phyloP scores from a whole-genome alignment of 2,797 vertebrate species.

The Enteromius fasciolatus region DNA sequence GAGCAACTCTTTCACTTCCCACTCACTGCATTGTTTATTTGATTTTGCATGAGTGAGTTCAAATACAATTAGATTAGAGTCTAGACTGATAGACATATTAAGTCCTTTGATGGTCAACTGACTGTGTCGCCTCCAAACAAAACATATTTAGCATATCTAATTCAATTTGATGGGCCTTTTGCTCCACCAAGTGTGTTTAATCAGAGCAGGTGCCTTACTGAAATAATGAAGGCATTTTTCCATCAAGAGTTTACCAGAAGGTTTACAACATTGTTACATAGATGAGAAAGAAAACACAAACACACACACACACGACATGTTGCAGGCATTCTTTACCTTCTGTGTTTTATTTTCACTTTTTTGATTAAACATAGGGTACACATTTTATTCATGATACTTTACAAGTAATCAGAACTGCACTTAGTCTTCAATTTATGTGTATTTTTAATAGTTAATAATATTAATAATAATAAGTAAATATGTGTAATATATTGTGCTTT shows the following conservation, averaged over 20 bases:
- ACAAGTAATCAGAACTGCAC: neutral
- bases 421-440: neutral
- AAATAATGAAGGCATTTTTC: conserved; percentile 26
- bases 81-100: conserved; percentile 44
- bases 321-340: neutral
- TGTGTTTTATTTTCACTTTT: neutral
- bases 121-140: conserved; percentile 15
- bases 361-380: neutral
- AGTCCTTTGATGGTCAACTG: conserved; percentile 42
- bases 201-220: conserved; percentile 35
- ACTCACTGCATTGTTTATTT: conserved; percentile 45
- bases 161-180: conserved; percentile 40
- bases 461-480: neutral
- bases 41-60: conserved; percentile 48
- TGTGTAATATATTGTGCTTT: neutral
- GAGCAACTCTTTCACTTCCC: conserved; percentile 47
- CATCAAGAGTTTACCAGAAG: neutral
- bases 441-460: neutral
- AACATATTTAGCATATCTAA: conserved; percentile 45
- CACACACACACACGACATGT: neutral
- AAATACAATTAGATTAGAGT: conserved; percentile 46
- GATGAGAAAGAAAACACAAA: neutral
- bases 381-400: neutral
- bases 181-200: conserved; percentile 17
- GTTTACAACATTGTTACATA: neutral